Base-by-base conservation (phyloP, 2,113 vertebrate genomes). In the Probosciger aterrimus region DNA sequence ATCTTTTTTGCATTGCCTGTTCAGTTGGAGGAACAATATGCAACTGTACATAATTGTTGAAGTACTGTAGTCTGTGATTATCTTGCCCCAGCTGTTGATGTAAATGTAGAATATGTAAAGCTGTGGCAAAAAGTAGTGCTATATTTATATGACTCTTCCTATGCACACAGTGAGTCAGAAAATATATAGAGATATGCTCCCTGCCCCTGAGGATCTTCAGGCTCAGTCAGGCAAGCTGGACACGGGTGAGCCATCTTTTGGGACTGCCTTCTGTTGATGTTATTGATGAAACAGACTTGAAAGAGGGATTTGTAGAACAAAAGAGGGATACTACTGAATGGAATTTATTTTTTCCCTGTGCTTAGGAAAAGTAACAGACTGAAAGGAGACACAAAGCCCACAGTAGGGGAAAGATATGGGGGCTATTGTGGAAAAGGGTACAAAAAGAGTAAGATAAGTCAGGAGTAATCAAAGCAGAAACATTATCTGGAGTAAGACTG, bases 281-380 rank as follows among this genome's bases (percentile, higher is more conserved):
- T 92, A 95, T 52, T 95, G 91, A 94, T 74, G 71, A 93, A 85
- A 52, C 77, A 79, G 60, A 75, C 46, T 90, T 93, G 90, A 95
- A 95, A 95, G 90, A 82, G 14, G 43, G 60, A 73, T 89, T 93
- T 96, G 85, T 78, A 75, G 74, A 84, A 91, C 79, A 86, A 94
- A 92, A 84, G 85, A 81, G 33, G 39, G 27, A 63, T 80, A 67
- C 28, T 46, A 78, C 46, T 94, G 82, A 96, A 96, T 83, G 41
- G 68, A 41, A n/a, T 69, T 82, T 93, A n/a, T 71, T 77, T 84
- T 96, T 75, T 46, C 24, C 60, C 63, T 83, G 18, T 1, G 2
- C 37, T 80, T 82, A 59, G 50, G 50, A 74, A 94, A 91, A 88
- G 50, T 27, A 88, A 46, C 64, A 90, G 43, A 55, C 37, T 83